Evolutionary conservation across 2,888 invertebrate genomes (phyloP).

Genomic region (Linnaemya tessellans): DNA sequence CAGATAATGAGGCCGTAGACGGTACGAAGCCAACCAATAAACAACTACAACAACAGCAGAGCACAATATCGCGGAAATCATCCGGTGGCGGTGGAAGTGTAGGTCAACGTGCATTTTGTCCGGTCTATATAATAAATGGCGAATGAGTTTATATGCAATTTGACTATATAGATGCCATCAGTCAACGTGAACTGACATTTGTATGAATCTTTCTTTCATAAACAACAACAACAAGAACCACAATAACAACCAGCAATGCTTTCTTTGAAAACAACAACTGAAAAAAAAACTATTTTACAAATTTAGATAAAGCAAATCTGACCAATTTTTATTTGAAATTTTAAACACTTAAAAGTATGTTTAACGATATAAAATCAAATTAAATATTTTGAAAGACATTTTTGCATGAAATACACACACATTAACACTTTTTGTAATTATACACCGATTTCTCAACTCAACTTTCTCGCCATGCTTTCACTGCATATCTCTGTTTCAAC

Average conservation of each 20-base stretch:
- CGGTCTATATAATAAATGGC: conserved; percentile 81
- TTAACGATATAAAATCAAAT: background rate
- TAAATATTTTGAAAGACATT: conserved; percentile 26
- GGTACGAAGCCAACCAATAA: conserved; percentile 6
- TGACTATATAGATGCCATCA: conserved; percentile 81
- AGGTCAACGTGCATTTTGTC: conserved; percentile 78
- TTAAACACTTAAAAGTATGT: background rate
- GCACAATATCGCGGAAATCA: conserved; percentile 50
- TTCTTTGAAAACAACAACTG: conserved; percentile 36
- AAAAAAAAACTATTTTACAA: conserved; percentile 39
- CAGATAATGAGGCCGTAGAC: conserved; percentile 65
- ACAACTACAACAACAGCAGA: conserved; percentile 35
- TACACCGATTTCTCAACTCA: conserved; percentile 25
- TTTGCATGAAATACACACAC: conserved; percentile 62
- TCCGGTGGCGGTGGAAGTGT: conserved; percentile 66
- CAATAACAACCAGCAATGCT: conserved; percentile 51
- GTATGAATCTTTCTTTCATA: conserved; percentile 73
- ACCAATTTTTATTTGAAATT: conserved; percentile 66
- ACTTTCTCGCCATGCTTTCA: conserved; percentile 22
- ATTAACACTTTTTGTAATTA: conserved; percentile 36
- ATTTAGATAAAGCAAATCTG: conserved; percentile 57
- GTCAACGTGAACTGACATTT: conserved; percentile 80
- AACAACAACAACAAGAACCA: conserved; percentile 22
- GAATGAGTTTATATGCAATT: conserved; percentile 82
- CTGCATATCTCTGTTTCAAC: conserved; percentile 40